Conservation (phyloP, 2,888 invertebrate species). For the Meta bourneti region DNA sequence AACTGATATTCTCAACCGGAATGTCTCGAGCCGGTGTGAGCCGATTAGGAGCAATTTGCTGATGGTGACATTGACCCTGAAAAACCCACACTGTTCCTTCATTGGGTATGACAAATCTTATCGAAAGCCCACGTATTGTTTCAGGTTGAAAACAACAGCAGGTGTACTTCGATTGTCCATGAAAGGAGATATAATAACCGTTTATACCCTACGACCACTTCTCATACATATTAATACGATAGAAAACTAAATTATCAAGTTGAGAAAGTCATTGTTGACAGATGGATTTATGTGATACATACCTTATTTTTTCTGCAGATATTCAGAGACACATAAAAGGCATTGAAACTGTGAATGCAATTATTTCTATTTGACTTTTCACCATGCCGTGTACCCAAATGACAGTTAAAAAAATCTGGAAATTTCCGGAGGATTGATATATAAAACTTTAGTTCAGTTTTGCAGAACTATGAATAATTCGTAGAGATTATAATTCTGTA, state of each 20-base stretch:
- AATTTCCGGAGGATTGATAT: too few relatives aligned
- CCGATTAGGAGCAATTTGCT: neutral
- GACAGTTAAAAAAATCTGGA: too few relatives aligned
- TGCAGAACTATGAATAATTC: too few relatives aligned
- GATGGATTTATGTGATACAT: neutral
- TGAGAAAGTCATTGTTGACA: neutral
- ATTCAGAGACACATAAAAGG: too few relatives aligned
- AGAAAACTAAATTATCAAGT: neutral
- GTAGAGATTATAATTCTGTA: too few relatives aligned
- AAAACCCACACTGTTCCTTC: conserved; percentile 17
- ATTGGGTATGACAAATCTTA: conserved; percentile 3
- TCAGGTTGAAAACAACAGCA: neutral
- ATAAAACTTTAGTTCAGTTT: too few relatives aligned
- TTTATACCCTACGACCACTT: neutral
- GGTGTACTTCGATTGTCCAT: conserved; percentile 10
- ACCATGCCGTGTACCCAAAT: too few relatives aligned
- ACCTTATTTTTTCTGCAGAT: too few relatives aligned
- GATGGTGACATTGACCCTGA: conserved; percentile 56
- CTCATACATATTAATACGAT: neutral
- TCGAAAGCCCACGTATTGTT: conserved; percentile 10
- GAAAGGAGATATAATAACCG: conserved; percentile 31
- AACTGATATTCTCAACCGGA: neutral
- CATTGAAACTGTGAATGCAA: too few relatives aligned
- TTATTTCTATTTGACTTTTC: too few relatives aligned
- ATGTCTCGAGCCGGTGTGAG: neutral